Evolutionary conservation across 2,888 invertebrate genomes (phyloP).

Genomic region (Agrotis segetum): DNA sequence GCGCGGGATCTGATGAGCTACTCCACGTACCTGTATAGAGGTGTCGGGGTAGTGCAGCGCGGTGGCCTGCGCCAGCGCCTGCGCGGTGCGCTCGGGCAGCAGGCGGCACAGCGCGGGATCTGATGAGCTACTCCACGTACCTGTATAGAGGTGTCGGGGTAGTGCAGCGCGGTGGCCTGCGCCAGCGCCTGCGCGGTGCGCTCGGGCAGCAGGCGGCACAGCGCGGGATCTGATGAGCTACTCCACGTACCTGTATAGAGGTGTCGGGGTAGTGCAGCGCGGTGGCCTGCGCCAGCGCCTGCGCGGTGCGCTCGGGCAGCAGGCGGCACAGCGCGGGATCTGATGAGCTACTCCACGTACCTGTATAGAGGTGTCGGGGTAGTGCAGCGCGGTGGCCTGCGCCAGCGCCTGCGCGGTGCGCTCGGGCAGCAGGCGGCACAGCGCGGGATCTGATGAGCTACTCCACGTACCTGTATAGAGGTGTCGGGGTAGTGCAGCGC

Average conservation of each 20-base stretch:
- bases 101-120: constrained; percentile 93
- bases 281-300: constrained; percentile 78
- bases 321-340: constrained; percentile 93
- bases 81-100: constrained; percentile 89
- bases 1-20: background rate
- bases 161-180: too few relatives aligned
- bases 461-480: constrained; percentile 75
- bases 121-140: background rate
- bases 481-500: constrained; percentile 76
- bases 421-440: too few relatives aligned
- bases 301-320: constrained; percentile 89
- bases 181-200: too few relatives aligned
- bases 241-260: constrained; percentile 75
- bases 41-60: constrained; percentile 76
- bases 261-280: constrained; percentile 76
- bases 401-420: too few relatives aligned
- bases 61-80: constrained; percentile 78
- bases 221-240: background rate
- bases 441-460: background rate
- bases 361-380: too few relatives aligned
- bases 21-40: constrained; percentile 75
- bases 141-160: too few relatives aligned
- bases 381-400: too few relatives aligned
- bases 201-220: too few relatives aligned
- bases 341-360: background rate